A percentile compares a stretch with the other conserved stretches of the same genome.
Conservation (phyloP, 2,888 invertebrate species). For the Coleophora flavipennella region DNA sequence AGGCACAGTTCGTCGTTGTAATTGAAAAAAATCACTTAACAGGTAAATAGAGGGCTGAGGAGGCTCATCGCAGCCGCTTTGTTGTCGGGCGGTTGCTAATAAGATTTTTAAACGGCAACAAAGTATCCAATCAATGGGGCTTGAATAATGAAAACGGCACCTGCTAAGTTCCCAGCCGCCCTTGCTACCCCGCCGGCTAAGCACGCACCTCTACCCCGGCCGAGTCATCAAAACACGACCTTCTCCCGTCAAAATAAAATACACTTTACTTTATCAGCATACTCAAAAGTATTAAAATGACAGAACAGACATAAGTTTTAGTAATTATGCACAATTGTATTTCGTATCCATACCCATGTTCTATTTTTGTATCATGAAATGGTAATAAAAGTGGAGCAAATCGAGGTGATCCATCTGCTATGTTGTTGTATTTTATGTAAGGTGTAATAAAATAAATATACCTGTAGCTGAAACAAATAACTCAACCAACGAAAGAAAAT, state of each 20-base stretch:
- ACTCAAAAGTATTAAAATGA: constrained; percentile 16
- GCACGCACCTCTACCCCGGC: constrained; percentile 47
- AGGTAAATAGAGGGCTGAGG: constrained; percentile 54
- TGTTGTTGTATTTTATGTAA: no score
- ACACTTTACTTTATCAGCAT: constrained; percentile 21
- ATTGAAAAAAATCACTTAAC: constrained; percentile 72
- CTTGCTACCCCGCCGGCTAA: constrained; percentile 46
- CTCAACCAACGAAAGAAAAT: no score
- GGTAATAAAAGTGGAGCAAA: no score
- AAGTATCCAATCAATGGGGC: constrained; percentile 71
- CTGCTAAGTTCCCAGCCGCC: constrained; percentile 62
- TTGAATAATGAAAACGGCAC: constrained; percentile 72
- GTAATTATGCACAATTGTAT: constrained; percentile 59
- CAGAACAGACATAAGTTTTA: constrained; percentile 49
- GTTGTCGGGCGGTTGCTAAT: constrained; percentile 66
- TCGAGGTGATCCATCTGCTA: no score
- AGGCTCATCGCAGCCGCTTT: constrained; percentile 45
- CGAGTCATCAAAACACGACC: constrained; percentile 32
- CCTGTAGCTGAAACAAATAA: no score
- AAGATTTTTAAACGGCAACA: constrained; percentile 72
- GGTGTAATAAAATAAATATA: no score
- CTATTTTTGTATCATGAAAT: no score
- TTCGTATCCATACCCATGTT: constrained; percentile 29
- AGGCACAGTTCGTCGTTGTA: constrained; percentile 59
- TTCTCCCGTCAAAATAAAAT: constrained; percentile 27